Base-by-base conservation (phyloP, 2,888 invertebrate genomes). In the Eupithecia insigniata region DNA sequence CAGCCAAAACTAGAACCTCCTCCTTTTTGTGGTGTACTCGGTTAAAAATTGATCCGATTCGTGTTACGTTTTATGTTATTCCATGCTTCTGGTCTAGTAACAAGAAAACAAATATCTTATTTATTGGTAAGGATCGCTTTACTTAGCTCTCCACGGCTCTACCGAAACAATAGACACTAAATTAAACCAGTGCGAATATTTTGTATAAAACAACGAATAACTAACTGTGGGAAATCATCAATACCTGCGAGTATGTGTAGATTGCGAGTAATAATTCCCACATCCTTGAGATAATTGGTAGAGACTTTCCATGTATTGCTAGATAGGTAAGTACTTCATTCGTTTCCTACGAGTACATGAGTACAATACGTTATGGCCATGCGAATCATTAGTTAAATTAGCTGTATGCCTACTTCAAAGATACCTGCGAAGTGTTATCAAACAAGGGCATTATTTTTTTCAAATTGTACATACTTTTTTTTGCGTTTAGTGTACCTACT, bases 271-370 rank as follows among this genome's bases (percentile, higher is more conserved):
- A 60, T 55, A 67, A 62, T 72, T 72, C 66, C 69, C 69, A 69
- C 66, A 72, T 69, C 65, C 69, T 69, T 69, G 39, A 69, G 61
- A 60, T 62, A 61, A 69, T 72, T 72, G 51, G 66, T 62, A 22
- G 51, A 34, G 67, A 34, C 64, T 64, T 64, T 64, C 64, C 64
- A 66, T 66, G 39, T 65, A 65, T 65, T 65, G 28, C 65, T 65
- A 65, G 66, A 46, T 66, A 55, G 22, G 14, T 14, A 55, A 55
- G 26, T 55, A 66, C 66, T 46, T 65, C 65, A 28, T 65, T 66
- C 46, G 39, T 66, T 66, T 46, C 16, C 26, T 39, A 64, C 34
- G 64, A 22, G 36, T 34, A 64, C n/a, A 34, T 26, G 12, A 10
- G 34, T 32, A 62, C 34, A 18, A n/a, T 34, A 8, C 26, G 55